Evolutionary conservation across 2,113 vertebrate species (phyloP), one percentile per base, ranked within the genome.

Genomic region (Pholis gunnellus): DNA sequence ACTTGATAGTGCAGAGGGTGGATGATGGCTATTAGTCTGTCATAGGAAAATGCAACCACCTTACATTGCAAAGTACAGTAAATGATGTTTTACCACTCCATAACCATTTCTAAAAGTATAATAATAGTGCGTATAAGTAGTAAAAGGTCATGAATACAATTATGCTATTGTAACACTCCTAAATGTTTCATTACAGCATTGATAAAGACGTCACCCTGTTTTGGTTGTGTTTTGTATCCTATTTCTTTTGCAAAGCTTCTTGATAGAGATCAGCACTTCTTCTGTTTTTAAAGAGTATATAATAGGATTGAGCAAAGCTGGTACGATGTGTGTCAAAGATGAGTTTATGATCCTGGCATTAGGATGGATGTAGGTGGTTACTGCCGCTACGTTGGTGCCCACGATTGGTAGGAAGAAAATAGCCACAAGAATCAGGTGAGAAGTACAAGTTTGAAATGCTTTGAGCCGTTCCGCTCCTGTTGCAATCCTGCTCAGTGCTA

Each of bases 1-100:
- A 61, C 75, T 0, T 83, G 79, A 75, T 92, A 93, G 27, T 91
- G 89, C 60, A 95, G 72, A 5, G 95, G 95, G 75, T 82, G 93
- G 57, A 85, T 88, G 59, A 95, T 95, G 4, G 95, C 95, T 4
- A 96, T 27, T 6, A 95, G 64, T 67, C 94, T 90, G 89, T 96
- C 94, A 65, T 92, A 95, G 4, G 92, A 79, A 11, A 95, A 91
- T 0, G 85, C 85, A 31, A 94, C 88, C 42, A 96, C n/a, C n/a
- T n/a, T n/a, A n/a, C n/a, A n/a, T n/a, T n/a, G n/a, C n/a, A n/a
- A n/a, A n/a, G n/a, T n/a, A n/a, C n/a, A n/a, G n/a, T n/a, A n/a
- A n/a, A n/a, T n/a, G n/a, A n/a, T n/a, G n/a, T n/a, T n/a, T n/a
- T n/a, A n/a, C n/a, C n/a, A n/a, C n/a, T n/a, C n/a, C n/a, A n/a